These are phyloP conservation scores for Leptopterna dolabrata DNA, from an alignment of 2,888 invertebrate species.

Conservation along the genomic window DNA sequence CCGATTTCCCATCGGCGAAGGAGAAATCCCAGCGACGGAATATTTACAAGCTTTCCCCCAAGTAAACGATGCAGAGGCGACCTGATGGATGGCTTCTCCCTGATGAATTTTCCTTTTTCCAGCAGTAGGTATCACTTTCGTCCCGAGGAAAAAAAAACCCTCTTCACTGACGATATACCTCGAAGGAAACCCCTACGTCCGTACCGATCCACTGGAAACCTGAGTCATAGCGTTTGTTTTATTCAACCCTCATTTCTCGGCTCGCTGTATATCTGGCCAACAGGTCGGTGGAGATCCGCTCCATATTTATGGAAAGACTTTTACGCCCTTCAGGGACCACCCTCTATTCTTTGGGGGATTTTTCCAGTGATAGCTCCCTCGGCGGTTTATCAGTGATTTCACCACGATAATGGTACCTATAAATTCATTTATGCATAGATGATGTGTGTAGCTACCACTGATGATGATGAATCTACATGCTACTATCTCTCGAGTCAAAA, in stretches of 20 bases:
- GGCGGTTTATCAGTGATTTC: background rate
- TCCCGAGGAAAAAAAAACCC: background rate
- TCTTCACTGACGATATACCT: background rate
- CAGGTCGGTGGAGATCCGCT: background rate
- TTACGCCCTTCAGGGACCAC: background rate
- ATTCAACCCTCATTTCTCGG: slow-evolving; percentile 42
- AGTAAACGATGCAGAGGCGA: background rate
- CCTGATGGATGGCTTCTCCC: background rate
- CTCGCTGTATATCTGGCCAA: slow-evolving; percentile 42
- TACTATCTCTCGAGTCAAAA: no score
- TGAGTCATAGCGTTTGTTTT: slow-evolving; percentile 49
- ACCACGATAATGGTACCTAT: background rate
- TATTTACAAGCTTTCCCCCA: background rate
- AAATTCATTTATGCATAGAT: background rate
- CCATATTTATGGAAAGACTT: slow-evolving; percentile 28
- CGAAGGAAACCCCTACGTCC: background rate
- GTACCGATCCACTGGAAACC: background rate
- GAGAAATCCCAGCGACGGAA: background rate
- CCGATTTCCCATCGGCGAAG: background rate
- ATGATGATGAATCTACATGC: no score
- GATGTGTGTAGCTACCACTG: no score
- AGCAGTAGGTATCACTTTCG: background rate
- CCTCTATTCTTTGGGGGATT: background rate
- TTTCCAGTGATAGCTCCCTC: background rate
- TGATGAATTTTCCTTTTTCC: background rate